Conservation (phyloP, 2,797 vertebrate genomes). For the Notolabrus celidotus region DNA sequence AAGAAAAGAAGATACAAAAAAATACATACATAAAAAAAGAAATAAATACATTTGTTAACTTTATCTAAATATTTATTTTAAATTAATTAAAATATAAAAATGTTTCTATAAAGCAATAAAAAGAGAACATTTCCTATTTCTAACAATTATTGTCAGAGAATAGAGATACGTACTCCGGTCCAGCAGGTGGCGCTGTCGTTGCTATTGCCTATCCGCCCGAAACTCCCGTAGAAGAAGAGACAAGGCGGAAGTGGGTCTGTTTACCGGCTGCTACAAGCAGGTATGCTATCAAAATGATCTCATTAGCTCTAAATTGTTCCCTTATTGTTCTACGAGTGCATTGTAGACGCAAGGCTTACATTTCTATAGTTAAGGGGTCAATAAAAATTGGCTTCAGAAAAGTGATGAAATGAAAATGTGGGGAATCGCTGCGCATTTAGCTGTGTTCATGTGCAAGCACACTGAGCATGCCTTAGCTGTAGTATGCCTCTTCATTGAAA, state of each 20-base stretch:
- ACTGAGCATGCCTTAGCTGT: conserved; percentile 5
- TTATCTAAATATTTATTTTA: no score
- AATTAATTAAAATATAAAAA: not conserved
- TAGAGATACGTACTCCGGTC: not conserved
- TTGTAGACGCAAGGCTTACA: not conserved
- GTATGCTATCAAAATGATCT: not conserved
- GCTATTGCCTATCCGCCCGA: rapidly evolving
- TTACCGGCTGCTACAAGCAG: conserved; percentile 8
- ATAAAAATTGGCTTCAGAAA: no score
- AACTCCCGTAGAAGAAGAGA: not conserved
- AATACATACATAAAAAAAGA: no score
- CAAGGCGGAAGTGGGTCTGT: conserved; percentile 46
- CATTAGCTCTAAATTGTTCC: rapidly evolving
- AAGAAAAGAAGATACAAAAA: no score
- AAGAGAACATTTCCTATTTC: not conserved
- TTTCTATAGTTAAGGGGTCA: rapidly evolving
- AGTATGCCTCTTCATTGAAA: not conserved
- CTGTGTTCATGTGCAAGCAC: conserved; percentile 21
- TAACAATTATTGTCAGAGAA: no score
- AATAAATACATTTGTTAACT: no score
- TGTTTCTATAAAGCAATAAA: no score
- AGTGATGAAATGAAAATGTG: rapidly evolving
- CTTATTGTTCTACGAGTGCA: not conserved
- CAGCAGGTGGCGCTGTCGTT: not conserved
- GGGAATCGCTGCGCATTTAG: not conserved